Conservation (phyloP, 2,113 vertebrate genomes). For the Jaculus jaculus region DNA sequence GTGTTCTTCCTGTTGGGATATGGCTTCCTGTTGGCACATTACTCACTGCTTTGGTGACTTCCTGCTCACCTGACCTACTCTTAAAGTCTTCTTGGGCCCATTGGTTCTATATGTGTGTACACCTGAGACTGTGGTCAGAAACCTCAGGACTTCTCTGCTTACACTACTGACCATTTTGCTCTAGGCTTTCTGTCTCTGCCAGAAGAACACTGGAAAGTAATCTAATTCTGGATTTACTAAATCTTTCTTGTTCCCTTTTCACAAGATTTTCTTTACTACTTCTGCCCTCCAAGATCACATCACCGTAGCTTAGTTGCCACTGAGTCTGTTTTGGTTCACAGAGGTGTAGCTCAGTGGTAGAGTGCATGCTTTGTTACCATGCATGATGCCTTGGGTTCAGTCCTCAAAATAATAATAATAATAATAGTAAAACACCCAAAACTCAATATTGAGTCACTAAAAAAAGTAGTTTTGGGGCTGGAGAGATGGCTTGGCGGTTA, state of each 20-base stretch:
- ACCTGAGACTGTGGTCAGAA: neutral
- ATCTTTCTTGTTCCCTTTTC: conserved; percentile 1
- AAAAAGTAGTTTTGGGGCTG: too few species aligned
- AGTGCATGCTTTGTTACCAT: neutral
- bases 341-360: too few species aligned
- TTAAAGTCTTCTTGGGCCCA: neutral
- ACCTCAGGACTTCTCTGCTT: neutral
- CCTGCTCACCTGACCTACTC: neutral
- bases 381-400: neutral
- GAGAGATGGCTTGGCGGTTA: too few species aligned
- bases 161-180: neutral
- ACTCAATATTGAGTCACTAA: neutral
- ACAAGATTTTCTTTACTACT: neutral
- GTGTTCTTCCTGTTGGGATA: neutral
- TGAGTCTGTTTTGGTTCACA: neutral
- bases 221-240: neutral
- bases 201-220: neutral
- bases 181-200: neutral
- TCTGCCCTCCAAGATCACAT: neutral
- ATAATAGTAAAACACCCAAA: neutral
- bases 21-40: neutral
- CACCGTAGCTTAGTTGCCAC: neutral
- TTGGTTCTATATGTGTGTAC: neutral
- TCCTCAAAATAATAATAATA: neutral
- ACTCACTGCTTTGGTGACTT: neutral